A percentile compares a stretch with the other conserved stretches of the same genome.
Evolutionary conservation across 2,888 invertebrate species (phyloP).

Genomic region (Drosophila borborema): DNA sequence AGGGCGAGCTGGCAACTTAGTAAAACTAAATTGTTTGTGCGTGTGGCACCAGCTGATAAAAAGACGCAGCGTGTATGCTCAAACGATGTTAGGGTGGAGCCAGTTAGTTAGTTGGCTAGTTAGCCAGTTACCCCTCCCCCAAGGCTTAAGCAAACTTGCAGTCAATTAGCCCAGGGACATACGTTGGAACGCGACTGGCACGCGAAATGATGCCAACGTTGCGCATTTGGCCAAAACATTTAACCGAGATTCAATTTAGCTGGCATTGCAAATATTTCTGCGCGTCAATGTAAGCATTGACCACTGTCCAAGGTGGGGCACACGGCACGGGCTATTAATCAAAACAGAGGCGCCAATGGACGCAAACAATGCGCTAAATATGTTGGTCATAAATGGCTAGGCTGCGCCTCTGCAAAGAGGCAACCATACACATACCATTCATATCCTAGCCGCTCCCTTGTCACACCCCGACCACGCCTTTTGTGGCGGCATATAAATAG

Average conservation of each 20-base stretch:
- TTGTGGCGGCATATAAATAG: constrained; percentile 65
- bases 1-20: constrained; percentile 17
- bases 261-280: constrained; percentile 58
- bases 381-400: constrained; percentile 47
- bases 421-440: constrained; percentile 27
- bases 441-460: constrained; percentile 32
- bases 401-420: constrained; percentile 4
- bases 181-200: constrained; percentile 53
- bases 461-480: constrained; percentile 18
- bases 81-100: constrained; percentile 29
- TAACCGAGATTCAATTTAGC: constrained; percentile 64
- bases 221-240: constrained; percentile 34
- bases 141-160: constrained; percentile 42
- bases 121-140: constrained; percentile 1
- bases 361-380: constrained; percentile 60
- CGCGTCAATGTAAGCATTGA: constrained; percentile 5
- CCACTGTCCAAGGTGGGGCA: constrained; percentile 30
- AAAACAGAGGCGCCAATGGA: constrained; percentile 50
- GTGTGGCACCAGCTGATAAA: constrained; percentile 67
- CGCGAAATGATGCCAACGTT: constrained; percentile 60
- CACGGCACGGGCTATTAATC: constrained; percentile 60
- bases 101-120: constrained; percentile 29
- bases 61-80: constrained; percentile 29
- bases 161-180: constrained; percentile 60
- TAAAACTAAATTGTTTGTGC: constrained; percentile 44